Evolutionary conservation across 2,888 invertebrate genomes (phyloP).

Genomic region (Odontocolon sp.): DNA sequence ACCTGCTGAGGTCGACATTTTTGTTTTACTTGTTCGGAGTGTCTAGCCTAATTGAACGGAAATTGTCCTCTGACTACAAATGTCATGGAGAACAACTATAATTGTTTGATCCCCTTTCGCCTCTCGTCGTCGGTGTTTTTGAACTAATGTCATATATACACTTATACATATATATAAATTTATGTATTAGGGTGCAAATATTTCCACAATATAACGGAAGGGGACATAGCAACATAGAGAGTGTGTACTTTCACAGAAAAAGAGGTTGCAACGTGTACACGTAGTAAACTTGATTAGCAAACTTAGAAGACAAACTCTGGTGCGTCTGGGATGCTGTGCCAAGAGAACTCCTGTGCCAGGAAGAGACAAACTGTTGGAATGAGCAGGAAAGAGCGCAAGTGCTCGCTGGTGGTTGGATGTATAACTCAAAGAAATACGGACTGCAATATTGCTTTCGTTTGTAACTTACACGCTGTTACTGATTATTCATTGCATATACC

Average conservation of each 20-base stretch:
- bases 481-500: neutral
- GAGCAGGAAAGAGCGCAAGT: conserved; percentile 19
- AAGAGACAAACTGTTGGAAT: conserved; percentile 9
- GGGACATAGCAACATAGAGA: neutral
- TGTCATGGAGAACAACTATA: no score
- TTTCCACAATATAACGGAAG: conserved; percentile 20
- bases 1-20: no score
- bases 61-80: no score
- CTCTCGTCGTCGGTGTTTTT: neutral
- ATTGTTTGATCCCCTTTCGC: no score
- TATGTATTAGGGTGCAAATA: conserved; percentile 23
- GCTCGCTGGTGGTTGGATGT: conserved; percentile 15
- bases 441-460: conserved; percentile 44
- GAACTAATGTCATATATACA: neutral
- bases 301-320: conserved; percentile 57
- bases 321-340: conserved; percentile 19
- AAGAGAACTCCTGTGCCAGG: conserved; percentile 29
- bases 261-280: conserved; percentile 41
- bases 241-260: conserved; percentile 42
- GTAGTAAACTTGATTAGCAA: conserved; percentile 60
- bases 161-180: neutral
- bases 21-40: no score
- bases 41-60: no score
- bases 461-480: conserved; percentile 10
- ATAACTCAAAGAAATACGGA: conserved; percentile 32